Percentiles rank a stretch among this genome's conserved stretches.
phyloP scores from a whole-genome alignment of 2,888 invertebrate genomes.

The Xylota sylvarum region DNA sequence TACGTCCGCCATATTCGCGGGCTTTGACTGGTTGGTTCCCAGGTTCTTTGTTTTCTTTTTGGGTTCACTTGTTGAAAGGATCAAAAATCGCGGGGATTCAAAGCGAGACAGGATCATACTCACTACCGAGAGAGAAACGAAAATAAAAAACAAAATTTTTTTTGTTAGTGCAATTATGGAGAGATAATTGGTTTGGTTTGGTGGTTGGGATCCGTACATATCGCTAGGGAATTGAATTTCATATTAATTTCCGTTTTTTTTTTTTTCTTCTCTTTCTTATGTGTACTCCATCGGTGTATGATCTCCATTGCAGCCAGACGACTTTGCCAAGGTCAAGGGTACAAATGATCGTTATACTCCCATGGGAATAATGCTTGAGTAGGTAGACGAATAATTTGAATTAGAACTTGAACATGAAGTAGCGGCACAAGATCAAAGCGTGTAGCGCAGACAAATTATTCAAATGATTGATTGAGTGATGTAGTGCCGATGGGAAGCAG shows the following conservation, averaged over 20 bases:
- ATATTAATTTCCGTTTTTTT: slow-evolving; percentile 28
- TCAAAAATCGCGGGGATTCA: slow-evolving; percentile 37
- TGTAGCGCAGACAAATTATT: slow-evolving; percentile 33
- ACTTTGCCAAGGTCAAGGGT: slow-evolving; percentile 67
- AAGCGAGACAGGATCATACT: slow-evolving; percentile 20
- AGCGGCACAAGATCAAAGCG: slow-evolving; percentile 43
- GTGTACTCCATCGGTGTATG: slow-evolving; percentile 9
- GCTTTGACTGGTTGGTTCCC: slow-evolving; percentile 20
- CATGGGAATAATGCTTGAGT: slow-evolving; percentile 53
- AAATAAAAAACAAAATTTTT: slow-evolving; percentile 17
- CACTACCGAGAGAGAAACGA: not conserved
- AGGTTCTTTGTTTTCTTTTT: slow-evolving; percentile 27
- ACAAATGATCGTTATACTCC: slow-evolving; percentile 20
- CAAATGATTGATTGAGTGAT: slow-evolving; percentile 60
- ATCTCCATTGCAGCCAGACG: slow-evolving; percentile 59
- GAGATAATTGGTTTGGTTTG: slow-evolving; percentile 75
- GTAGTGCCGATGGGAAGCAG: slow-evolving; percentile 37
- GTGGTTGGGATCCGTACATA: slow-evolving; percentile 53
- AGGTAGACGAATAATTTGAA: slow-evolving; percentile 16
- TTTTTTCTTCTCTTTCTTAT: not conserved
- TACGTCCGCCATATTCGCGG: not conserved
- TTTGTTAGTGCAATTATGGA: slow-evolving; percentile 55
- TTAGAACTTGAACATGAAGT: slow-evolving; percentile 47
- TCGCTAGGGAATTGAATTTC: slow-evolving; percentile 70
- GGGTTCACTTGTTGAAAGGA: slow-evolving; percentile 45